These are phyloP conservation scores for Actinemys pallida DNA, from an alignment of 2,113 vertebrate genomes.

Conservation along the genomic window DNA sequence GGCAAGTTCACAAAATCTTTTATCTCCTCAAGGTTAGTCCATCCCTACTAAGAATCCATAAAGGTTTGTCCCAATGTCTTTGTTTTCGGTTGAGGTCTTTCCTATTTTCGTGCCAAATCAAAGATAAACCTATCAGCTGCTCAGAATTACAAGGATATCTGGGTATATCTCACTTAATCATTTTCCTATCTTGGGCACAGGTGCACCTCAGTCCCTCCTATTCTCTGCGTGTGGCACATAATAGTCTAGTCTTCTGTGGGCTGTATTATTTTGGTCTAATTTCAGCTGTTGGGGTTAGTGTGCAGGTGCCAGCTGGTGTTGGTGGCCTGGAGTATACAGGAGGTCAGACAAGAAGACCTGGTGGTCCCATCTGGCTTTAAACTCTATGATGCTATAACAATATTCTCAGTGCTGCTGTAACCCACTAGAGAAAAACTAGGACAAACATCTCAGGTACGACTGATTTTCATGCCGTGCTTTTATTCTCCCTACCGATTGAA, in stretches of 20 bases:
- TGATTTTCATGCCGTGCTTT: conserved; percentile 1
- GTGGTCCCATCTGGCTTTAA: too few relatives aligned
- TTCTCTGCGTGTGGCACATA: too few relatives aligned
- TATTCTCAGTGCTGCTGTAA: not conserved
- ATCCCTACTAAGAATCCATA: not conserved
- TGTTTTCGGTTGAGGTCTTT: conserved; percentile 24
- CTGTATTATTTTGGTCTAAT: too few relatives aligned
- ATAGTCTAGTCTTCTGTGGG: too few relatives aligned
- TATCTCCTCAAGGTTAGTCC: accelerated
- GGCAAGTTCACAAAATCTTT: not conserved
- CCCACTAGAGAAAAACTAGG: not conserved
- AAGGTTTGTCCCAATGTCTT: not conserved
- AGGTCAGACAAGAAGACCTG: too few relatives aligned
- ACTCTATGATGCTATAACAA: not conserved
- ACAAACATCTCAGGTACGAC: conserved; percentile 1
- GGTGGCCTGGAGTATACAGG: too few relatives aligned
- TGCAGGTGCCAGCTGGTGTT: too few relatives aligned
- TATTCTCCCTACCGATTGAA: not conserved
- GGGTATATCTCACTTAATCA: too few relatives aligned
- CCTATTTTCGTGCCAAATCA: not conserved
- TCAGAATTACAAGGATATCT: not conserved
- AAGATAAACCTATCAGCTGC: conserved; percentile 1
- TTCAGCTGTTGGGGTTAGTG: too few relatives aligned
- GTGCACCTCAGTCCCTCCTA: too few relatives aligned
- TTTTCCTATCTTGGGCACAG: too few relatives aligned